Evolutionary conservation across 2,888 invertebrate genomes (phyloP), one percentile per base, ranked within the genome.

Genomic region (Ceriagrion tenellum): DNA sequence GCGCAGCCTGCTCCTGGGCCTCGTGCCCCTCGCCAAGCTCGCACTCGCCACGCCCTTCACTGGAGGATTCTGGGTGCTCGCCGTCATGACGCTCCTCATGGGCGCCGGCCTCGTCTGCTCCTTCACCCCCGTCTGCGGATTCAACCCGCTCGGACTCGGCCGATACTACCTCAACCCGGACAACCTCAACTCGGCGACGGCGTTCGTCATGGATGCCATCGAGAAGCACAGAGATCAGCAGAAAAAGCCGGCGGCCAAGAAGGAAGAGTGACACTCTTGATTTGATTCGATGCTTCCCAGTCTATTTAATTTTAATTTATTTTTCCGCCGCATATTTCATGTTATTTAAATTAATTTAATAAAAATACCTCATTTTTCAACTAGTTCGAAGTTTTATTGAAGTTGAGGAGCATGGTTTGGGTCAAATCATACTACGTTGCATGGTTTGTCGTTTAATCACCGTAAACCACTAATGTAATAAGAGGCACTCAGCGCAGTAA

Each of bases 1-100:
- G 56, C 89, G 47, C 12, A 69, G 95, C 3, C 55, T 96, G 6
- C 81, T 95, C 59, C 95, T 95, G 0, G 93, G 95, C n/a, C 81
- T 96, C n/a, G 90, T 96, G 10, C 96, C 96, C 10, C 56, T 96
- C 23, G 95, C 96, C n/a, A 96, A 95, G 10, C 96, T 96, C 55
- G 95, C 96, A 6, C 12, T 96, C 3, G 55, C 95, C 0, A 96
- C 96, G 95, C 96, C 96, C 13, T 59, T 96, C n/a, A 96, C 96
- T n/a, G 95, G 96, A 35, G 95, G 96, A 0, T 63, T 91, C 3
- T 96, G 95, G 40, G 8, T 96, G 2, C 95, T 96, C 26, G 81
- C 90, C 4, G 81, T 90, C 0, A 56, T 95, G 40, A 95, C 90
- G 30, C 81, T 90, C 40, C 95, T 88, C 23, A 3, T 69, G 26